A percentile compares a stretch with the other conserved stretches of the same genome.
Evolutionary conservation across 2,113 vertebrate genomes (phyloP).

Genomic region (Vidua macroura): DNA sequence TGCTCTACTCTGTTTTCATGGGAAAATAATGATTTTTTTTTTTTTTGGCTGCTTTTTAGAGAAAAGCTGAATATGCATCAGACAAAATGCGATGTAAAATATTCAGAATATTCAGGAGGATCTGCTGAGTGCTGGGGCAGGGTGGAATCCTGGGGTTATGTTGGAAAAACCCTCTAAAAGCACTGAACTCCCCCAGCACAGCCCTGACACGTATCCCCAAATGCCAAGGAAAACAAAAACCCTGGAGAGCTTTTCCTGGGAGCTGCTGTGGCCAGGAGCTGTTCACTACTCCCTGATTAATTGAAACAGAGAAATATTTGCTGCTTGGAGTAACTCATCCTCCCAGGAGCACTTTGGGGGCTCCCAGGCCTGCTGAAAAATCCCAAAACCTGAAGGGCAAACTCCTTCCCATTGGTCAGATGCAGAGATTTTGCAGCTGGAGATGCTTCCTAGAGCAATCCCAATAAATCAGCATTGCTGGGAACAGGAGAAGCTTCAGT

Average conservation of each 20-base stretch:
- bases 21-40: not conserved
- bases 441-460: constrained; percentile 12
- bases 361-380: not conserved
- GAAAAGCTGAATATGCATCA: not conserved
- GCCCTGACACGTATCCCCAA: not conserved
- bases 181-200: not conserved
- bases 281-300: not conserved
- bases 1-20: not conserved
- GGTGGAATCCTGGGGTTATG: not conserved
- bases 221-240: not conserved
- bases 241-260: not conserved
- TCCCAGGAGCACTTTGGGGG: not conserved
- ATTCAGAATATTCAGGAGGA: not conserved
- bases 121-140: not conserved
- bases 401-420: constrained; percentile 20
- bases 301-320: not conserved
- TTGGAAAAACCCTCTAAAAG: not conserved
- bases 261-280: not conserved
- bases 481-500: constrained; percentile 41
- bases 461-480: constrained; percentile 50
- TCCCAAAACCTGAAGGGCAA: constrained; percentile 57
- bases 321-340: not conserved
- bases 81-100: not conserved
- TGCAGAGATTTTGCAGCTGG: constrained; percentile 34
- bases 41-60: not conserved